Percentiles rank a stretch among this genome's conserved stretches.
Conservation (phyloP, 1,140 invertebrate genomes). For the Formica selysi region DNA sequence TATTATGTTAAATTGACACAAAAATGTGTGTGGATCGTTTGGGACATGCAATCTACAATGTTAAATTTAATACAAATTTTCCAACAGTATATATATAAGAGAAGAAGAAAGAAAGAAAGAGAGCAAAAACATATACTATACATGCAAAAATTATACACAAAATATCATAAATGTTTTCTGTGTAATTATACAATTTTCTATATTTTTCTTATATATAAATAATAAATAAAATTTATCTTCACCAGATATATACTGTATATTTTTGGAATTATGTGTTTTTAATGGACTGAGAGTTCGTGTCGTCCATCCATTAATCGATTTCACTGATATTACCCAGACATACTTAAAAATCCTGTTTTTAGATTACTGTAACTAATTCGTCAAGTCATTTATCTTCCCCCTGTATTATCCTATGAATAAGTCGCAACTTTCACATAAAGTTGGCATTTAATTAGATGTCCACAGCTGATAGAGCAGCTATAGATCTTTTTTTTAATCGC, state of each 20-base stretch:
- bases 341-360: not conserved
- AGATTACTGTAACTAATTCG: slow-evolving; percentile 3
- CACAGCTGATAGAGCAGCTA: not conserved
- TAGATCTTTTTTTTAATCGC: not conserved
- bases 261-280: not conserved
- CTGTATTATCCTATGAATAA: slow-evolving; percentile 31
- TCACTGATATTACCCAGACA: not conserved
- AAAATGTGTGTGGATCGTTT: too few relatives aligned
- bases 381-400: slow-evolving; percentile 5
- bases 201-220: not conserved
- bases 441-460: not conserved
- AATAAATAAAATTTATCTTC: slow-evolving; percentile 1
- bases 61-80: too few relatives aligned
- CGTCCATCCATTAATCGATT: not conserved
- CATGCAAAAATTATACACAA: too few relatives aligned
- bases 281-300: not conserved
- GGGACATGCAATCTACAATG: too few relatives aligned
- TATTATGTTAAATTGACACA: too few relatives aligned
- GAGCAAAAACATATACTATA: too few relatives aligned
- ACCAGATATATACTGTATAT: not conserved
- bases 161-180: not conserved
- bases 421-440: not conserved
- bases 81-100: not conserved
- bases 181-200: not conserved
- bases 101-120: not conserved